phyloP scores from a whole-genome alignment of 2,797 vertebrate species.

The Sebastes matsubarae region DNA sequence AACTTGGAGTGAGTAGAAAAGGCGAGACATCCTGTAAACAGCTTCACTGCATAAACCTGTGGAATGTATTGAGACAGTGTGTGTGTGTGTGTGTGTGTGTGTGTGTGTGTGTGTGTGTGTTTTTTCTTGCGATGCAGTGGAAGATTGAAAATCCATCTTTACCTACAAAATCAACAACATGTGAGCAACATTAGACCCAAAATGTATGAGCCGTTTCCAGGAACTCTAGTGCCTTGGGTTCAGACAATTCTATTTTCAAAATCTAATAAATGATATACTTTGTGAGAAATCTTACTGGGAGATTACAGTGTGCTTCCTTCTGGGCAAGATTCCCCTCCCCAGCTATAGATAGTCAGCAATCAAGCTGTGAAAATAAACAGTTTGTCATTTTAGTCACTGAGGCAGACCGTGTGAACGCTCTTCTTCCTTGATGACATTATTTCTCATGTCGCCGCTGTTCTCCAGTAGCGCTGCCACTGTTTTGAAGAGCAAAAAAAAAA shows the following conservation, averaged over 20 bases:
- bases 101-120: neutral
- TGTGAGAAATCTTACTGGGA: neutral
- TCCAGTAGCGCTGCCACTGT: conserved; percentile 24
- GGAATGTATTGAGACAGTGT: too few relatives aligned
- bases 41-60: too few relatives aligned
- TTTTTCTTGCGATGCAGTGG: neutral
- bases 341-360: conserved; percentile 35
- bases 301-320: neutral
- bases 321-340: neutral
- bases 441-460: conserved; percentile 13
- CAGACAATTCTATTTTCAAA: neutral
- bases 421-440: conserved; percentile 39
- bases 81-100: too few relatives aligned
- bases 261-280: neutral
- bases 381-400: conserved; percentile 54
- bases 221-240: neutral
- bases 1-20: too few relatives aligned
- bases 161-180: neutral
- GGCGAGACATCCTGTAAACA: too few relatives aligned
- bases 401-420: conserved; percentile 14
- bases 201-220: neutral
- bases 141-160: neutral
- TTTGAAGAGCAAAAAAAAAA: neutral
- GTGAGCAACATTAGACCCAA: neutral
- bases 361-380: conserved; percentile 49